Evolutionary conservation across 2,888 invertebrate species (phyloP).

Genomic region (Drosophila neotestacea): DNA sequence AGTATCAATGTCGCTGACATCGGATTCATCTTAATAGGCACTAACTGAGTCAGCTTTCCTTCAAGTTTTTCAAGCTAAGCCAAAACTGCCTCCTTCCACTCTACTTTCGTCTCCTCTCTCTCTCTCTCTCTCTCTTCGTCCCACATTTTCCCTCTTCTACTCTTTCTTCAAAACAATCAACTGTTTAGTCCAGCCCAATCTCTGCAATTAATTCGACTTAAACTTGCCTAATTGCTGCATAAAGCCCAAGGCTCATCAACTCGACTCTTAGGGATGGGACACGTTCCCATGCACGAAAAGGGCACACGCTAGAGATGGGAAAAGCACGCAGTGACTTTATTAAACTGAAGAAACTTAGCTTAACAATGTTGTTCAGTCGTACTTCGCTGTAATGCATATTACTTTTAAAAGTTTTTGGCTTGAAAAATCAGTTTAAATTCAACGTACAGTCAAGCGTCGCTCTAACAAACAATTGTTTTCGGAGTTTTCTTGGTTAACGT

Average conservation of each 20-base stretch:
- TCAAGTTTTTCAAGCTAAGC: slow-evolving; percentile 5
- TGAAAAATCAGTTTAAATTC: too few relatives aligned
- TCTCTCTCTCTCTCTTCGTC: background rate
- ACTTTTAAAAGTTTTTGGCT: background rate
- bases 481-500: too few relatives aligned
- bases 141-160: background rate
- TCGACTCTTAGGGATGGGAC: slow-evolving; percentile 4
- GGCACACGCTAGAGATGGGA: slow-evolving; percentile 7
- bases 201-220: slow-evolving; percentile 72
- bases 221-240: slow-evolving; percentile 74
- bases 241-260: slow-evolving; percentile 26
- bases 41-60: slow-evolving; percentile 47
- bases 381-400: background rate
- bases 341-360: background rate
- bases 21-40: slow-evolving; percentile 35
- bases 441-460: too few relatives aligned
- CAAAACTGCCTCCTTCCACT: background rate
- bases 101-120: background rate
- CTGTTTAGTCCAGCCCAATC: slow-evolving; percentile 56
- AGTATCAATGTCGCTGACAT: slow-evolving; percentile 33
- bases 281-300: background rate
- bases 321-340: background rate
- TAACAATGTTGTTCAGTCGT: background rate
- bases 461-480: too few relatives aligned
- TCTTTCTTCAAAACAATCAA: slow-evolving; percentile 13